Conservation (phyloP, 2,113 vertebrate genomes). For the Erythrocercus mccallii region DNA sequence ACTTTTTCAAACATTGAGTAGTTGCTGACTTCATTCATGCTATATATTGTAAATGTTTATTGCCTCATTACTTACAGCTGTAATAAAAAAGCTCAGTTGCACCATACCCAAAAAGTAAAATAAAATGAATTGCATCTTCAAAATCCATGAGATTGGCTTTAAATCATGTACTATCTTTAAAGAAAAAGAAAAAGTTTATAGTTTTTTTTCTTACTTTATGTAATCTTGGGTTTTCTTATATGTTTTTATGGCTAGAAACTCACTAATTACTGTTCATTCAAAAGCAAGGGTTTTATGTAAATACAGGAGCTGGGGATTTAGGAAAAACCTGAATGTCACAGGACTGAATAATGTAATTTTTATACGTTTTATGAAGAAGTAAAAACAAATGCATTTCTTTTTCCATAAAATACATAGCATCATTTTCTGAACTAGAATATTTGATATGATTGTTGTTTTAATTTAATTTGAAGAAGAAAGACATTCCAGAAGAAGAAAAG, state of each 20-base stretch:
- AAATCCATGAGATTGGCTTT: background rate
- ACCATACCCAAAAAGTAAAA: background rate
- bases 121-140: background rate
- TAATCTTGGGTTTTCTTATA: background rate
- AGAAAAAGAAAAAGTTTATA: background rate
- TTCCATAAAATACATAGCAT: background rate
- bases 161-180: background rate
- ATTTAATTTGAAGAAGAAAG: constrained; percentile 10
- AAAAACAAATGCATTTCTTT: background rate
- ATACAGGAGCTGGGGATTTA: background rate
- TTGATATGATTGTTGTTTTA: background rate
- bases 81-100: background rate
- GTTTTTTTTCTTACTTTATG: background rate
- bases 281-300: background rate
- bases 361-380: background rate
- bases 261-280: background rate
- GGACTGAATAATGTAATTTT: background rate
- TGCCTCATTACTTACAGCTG: background rate
- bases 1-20: background rate
- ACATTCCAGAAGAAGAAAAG: background rate
- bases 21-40: background rate
- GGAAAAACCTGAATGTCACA: background rate
- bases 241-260: background rate
- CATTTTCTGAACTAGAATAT: background rate
- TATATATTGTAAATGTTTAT: constrained; percentile 17